A percentile compares a stretch with the other conserved stretches of the same genome.
These are phyloP conservation scores for Drosophila histrio DNA, from an alignment of 2,888 invertebrate genomes.

Conservation along the genomic window DNA sequence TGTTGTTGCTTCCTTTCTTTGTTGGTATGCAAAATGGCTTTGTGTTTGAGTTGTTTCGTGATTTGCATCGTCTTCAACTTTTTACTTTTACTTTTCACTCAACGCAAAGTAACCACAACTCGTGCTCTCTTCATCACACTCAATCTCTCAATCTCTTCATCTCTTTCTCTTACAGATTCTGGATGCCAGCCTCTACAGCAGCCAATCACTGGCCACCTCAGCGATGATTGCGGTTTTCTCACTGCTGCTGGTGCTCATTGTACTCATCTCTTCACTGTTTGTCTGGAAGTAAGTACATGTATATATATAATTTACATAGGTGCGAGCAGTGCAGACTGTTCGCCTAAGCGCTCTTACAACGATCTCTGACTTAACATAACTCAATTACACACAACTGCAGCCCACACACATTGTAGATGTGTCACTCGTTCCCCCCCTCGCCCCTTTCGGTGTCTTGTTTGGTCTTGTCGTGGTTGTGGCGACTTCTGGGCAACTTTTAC, in stretches of 20 bases:
- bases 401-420: conserved; percentile 14
- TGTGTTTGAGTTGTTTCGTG: conserved; percentile 67
- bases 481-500: conserved; percentile 40
- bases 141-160: conserved; percentile 9
- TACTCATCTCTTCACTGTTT: conserved; percentile 91
- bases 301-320: not conserved
- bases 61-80: conserved; percentile 54
- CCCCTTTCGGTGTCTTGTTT: not conserved
- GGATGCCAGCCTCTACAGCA: conserved; percentile 94
- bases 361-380: conserved; percentile 57
- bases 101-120: conserved; percentile 40
- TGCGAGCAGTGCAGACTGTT: not conserved
- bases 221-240: conserved; percentile 93
- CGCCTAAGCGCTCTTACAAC: conserved; percentile 3
- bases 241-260: conserved; percentile 90
- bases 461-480: conserved; percentile 29
- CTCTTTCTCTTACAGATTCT: conserved; percentile 89
- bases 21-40: conserved; percentile 71
- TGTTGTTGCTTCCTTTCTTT: conserved; percentile 23
- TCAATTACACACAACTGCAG: conserved; percentile 54
- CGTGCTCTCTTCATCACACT: conserved; percentile 84
- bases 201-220: conserved; percentile 92
- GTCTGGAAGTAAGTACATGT: conserved; percentile 93
- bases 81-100: conserved; percentile 51
- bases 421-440: too few relatives aligned